Conservation (phyloP, 2,888 invertebrate genomes). For the Platycheirus albimanus region DNA sequence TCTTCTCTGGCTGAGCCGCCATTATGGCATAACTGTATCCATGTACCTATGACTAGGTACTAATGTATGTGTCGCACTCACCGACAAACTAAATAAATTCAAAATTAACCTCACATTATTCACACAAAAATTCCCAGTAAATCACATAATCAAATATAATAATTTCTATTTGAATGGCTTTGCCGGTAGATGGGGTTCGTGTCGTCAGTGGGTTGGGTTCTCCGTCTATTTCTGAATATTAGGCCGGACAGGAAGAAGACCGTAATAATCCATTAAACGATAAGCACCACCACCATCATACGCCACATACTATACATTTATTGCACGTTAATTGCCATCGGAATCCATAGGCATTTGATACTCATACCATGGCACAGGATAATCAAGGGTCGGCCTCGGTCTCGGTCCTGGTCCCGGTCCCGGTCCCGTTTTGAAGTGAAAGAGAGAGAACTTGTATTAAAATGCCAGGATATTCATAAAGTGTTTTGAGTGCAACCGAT, state of each 20-base stretch:
- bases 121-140: slow-evolving; percentile 69
- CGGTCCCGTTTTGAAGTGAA: slow-evolving; percentile 1
- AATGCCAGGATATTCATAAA: slow-evolving; percentile 36
- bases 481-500: slow-evolving; percentile 33
- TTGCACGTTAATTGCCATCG: slow-evolving; percentile 71
- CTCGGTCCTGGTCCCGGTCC: neutral
- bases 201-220: neutral
- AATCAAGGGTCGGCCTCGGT: too few relatives aligned
- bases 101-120: slow-evolving; percentile 69
- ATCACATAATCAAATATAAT: slow-evolving; percentile 72
- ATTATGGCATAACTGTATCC: slow-evolving; percentile 38
- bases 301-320: slow-evolving; percentile 55
- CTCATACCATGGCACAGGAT: too few relatives aligned
- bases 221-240: slow-evolving; percentile 16
- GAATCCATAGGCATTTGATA: slow-evolving; percentile 41
- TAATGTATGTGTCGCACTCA: slow-evolving; percentile 45
- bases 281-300: slow-evolving; percentile 53
- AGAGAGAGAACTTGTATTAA: slow-evolving; percentile 38
- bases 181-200: neutral
- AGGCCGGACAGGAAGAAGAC: slow-evolving; percentile 35
- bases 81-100: slow-evolving; percentile 66
- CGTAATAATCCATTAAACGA: slow-evolving; percentile 71
- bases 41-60: too few relatives aligned
- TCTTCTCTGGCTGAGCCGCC: slow-evolving; percentile 22
- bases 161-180: slow-evolving; percentile 63